Percentiles rank a stretch among this genome's conserved stretches.
Evolutionary conservation across 2,797 vertebrate genomes (phyloP).

Genomic region (Gallinago solitaria): DNA sequence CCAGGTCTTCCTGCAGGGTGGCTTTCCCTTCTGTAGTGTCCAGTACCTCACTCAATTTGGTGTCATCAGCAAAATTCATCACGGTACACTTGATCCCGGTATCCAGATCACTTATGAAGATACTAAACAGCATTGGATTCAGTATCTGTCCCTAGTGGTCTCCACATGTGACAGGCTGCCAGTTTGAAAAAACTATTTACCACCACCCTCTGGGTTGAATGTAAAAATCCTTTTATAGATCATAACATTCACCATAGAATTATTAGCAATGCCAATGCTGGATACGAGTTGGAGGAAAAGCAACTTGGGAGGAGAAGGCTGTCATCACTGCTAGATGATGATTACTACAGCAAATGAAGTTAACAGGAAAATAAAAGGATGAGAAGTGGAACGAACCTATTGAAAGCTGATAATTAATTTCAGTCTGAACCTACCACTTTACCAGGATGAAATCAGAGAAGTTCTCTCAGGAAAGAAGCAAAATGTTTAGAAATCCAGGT

Average conservation of each 20-base stretch:
- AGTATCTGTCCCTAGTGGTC: neutral
- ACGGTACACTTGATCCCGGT: neutral
- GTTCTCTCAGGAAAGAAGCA: slow-evolving; percentile 3
- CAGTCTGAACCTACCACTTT: neutral
- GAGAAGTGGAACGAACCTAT: neutral
- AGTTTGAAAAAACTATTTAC: neutral
- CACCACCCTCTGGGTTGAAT: neutral
- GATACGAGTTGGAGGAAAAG: neutral
- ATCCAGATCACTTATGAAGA: neutral
- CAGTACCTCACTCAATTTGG: neutral
- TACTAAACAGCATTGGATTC: neutral
- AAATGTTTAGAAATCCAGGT: neutral
- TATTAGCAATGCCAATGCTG: slow-evolving; percentile 3
- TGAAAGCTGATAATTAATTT: slow-evolving; percentile 23
- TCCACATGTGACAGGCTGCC: neutral
- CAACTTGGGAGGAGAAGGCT: neutral
- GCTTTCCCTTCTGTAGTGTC: neutral
- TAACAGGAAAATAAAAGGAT: neutral
- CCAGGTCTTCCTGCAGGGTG: neutral
- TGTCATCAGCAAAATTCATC: neutral
- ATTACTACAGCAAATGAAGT: neutral
- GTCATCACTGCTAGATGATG: neutral
- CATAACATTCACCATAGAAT: neutral
- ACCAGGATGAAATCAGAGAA: neutral
- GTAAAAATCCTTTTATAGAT: slow-evolving; percentile 7